Base-by-base conservation (phyloP, 1,140 invertebrate species). In the Monomorium pharaonis region DNA sequence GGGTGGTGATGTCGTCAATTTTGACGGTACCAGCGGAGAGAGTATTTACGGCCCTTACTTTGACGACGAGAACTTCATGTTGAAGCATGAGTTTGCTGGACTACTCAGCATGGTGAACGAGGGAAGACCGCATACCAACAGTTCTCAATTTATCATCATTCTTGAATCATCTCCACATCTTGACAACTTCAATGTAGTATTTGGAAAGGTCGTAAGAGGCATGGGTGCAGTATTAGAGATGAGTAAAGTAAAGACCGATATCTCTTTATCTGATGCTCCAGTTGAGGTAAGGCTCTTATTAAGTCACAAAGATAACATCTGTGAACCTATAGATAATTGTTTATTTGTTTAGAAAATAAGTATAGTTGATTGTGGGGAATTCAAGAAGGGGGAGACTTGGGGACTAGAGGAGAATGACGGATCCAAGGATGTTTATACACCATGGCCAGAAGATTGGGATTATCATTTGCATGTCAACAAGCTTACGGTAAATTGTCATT, bases 121-220 rank as follows among this genome's bases (percentile, higher is more conserved):
- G 89, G 98, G 98, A 6, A 93, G 93, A 18, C 97, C 97, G 3
- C 96, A 99, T 93, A 98, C 97, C 56, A 99, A 99, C 92, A 98
- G 97, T 76, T 99, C 98, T 9, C 99, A 99, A 95, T 99, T 99
- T 95, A 99, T 99, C 91, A 98, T 99, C 27, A 98, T 98, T 3
- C 96, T 97, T 16, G 97, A 97, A 0, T 96, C 97, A 6, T 98
- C 98, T 90, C 95, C 97, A 37, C 98, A 99, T 91, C 95, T 99
- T 33, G 98, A 99, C 94, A 97, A 97, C 14, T 97, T 96, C 42
- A 98, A 99, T 95, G 98, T 99, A 2, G 98, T 98, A 37, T 99
- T 99, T 94, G 99, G 99, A 1, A 96, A 96, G 86, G 97, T 98
- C 10, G 90, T 96, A 7, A 97, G 96, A 91, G 98, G 98, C 21